A percentile compares a stretch with the other conserved stretches of the same genome.
These are phyloP conservation scores for Noturus placidus DNA, from an alignment of 2,113 vertebrate species.

Conservation along the genomic window DNA sequence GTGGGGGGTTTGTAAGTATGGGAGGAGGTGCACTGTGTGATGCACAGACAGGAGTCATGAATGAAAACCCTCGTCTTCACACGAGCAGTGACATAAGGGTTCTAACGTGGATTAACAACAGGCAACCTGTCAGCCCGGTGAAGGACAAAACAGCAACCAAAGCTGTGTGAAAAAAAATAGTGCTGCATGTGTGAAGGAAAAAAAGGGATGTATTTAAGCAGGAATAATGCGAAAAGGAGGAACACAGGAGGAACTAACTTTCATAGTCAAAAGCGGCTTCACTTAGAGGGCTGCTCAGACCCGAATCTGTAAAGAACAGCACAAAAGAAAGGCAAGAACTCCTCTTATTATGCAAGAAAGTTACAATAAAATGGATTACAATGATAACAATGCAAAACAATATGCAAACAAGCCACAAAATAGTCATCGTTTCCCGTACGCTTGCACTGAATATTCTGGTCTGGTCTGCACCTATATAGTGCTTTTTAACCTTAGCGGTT, in stretches of 20 bases:
- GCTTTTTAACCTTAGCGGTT: too few species aligned
- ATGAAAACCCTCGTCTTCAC: constrained; percentile 47
- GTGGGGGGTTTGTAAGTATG: constrained; percentile 37
- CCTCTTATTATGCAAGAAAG: constrained; percentile 34
- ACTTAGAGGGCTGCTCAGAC: constrained; percentile 94
- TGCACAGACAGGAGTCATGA: constrained; percentile 40
- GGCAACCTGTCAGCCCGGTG: constrained; percentile 64
- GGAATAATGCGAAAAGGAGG: constrained; percentile 52
- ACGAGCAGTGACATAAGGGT: constrained; percentile 60
- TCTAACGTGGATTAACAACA: constrained; percentile 73
- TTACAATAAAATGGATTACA: constrained; percentile 42
- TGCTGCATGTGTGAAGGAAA: constrained; percentile 52
- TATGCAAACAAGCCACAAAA: constrained; percentile 53
- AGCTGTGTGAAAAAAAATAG: constrained; percentile 56
- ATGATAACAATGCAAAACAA: constrained; percentile 62
- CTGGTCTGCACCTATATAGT: too few species aligned
- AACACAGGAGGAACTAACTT: constrained; percentile 90
- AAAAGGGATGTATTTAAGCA: constrained; percentile 27
- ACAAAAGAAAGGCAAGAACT: constrained; percentile 60
- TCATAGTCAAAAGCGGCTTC: constrained; percentile 94
- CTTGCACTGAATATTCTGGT: not conserved
- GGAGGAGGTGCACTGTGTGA: constrained; percentile 42
- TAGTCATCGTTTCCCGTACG: too few species aligned
- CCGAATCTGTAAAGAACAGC: constrained; percentile 95
- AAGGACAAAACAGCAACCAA: constrained; percentile 46